phyloP scores from a whole-genome alignment of 2,888 invertebrate genomes.

The Eupeodes latifasciatus region DNA sequence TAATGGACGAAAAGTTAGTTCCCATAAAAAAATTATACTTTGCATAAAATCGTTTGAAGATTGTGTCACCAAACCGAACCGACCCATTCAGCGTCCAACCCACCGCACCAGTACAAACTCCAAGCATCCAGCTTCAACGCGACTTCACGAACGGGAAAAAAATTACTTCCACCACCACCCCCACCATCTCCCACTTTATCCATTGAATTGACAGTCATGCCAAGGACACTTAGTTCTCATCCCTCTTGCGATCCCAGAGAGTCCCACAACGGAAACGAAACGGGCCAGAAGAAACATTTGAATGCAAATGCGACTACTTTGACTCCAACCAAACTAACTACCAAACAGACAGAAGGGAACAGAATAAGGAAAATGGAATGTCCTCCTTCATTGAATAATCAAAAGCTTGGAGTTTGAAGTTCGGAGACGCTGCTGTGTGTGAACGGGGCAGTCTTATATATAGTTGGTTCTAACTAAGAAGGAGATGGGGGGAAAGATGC shows the following conservation, averaged over 20 bases:
- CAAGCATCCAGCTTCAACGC: not conserved
- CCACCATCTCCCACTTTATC: not conserved
- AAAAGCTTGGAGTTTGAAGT: conserved; percentile 26
- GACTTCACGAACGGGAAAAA: not conserved
- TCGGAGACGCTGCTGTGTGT: not conserved
- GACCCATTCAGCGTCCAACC: conserved; percentile 18
- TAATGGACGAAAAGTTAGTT: conserved; percentile 76
- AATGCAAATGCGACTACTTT: conserved; percentile 73
- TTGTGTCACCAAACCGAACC: conserved; percentile 52
- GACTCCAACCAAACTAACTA: conserved; percentile 14
- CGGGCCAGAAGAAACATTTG: conserved; percentile 65
- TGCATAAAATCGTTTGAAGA: conserved; percentile 76
- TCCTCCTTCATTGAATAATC: conserved; percentile 54
- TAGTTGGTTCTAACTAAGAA: not conserved
- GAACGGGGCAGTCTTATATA: not conserved
- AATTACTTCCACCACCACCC: not conserved
- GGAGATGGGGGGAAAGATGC: no score
- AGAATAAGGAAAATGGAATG: conserved; percentile 47
- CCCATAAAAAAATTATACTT: conserved; percentile 76
- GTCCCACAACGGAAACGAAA: conserved; percentile 56
- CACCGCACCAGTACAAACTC: no score
- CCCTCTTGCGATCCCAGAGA: conserved; percentile 50
- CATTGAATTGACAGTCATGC: conserved; percentile 43
- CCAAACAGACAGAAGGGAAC: not conserved
- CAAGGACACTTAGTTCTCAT: conserved; percentile 66